Percentiles rank a stretch among this genome's conserved stretches.
Conservation (phyloP, 2,113 vertebrate genomes). For the Rattus rattus region DNA sequence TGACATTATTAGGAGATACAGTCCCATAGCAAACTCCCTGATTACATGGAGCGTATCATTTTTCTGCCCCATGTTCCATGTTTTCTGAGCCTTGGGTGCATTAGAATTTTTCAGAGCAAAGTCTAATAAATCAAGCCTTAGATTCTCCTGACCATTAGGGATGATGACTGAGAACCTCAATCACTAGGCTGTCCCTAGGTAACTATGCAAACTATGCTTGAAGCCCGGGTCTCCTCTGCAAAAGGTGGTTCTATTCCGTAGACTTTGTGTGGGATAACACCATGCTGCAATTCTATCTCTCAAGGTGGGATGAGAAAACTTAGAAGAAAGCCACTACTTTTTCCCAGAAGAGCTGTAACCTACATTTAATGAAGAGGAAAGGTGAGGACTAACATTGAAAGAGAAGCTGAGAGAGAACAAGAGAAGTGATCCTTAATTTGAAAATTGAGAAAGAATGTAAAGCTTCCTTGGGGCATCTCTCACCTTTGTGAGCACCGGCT, state of each 20-base stretch:
- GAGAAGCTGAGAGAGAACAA: background rate
- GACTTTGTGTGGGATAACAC: background rate
- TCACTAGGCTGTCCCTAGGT: background rate
- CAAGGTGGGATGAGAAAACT: background rate
- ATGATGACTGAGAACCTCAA: background rate
- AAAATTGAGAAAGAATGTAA: background rate
- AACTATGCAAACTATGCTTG: background rate
- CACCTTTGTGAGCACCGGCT: background rate
- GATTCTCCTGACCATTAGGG: background rate
- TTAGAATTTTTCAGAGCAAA: background rate
- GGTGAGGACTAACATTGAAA: background rate
- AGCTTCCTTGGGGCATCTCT: background rate
- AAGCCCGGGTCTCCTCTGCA: background rate
- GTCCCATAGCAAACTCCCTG: background rate
- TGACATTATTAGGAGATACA: background rate
- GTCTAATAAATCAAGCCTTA: background rate
- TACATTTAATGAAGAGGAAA: background rate
- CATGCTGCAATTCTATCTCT: background rate
- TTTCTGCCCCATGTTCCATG: background rate
- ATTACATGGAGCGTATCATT: too few species aligned
- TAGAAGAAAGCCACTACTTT: background rate
- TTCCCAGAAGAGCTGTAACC: background rate
- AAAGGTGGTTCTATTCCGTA: background rate
- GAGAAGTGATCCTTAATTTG: background rate
- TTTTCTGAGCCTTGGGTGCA: background rate